Evolutionary conservation across 2,888 invertebrate species (phyloP), one percentile per base, ranked within the genome.

Genomic region (Lasioglossum calceatum): DNA sequence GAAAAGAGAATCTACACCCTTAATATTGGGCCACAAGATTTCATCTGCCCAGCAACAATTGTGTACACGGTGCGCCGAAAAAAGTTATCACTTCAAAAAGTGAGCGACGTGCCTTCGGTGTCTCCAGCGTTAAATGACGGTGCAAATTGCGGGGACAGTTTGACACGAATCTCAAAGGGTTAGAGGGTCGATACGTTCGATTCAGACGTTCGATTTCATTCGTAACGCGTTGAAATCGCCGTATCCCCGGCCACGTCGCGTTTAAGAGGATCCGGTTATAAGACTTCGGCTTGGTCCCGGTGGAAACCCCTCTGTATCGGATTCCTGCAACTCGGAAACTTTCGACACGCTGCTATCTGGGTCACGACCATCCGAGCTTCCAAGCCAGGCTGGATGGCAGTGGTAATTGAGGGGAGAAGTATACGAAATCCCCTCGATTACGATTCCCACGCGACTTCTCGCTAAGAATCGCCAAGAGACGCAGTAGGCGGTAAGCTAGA

Each of bases 401-500:
- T 36, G 78, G 78, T 81, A 81, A 85, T 85, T 47, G 81, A 76
- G 77, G 78, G 77, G 72, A 72, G 72, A 50, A 72, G 39, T 42
- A 50, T 42, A 14, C 36, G 42, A 23, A 27, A 61, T 36, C 47
- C 71, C n/a, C 82, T 72, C 61, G 86, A 79, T 79, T 76, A 82
- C 77, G 58, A 7, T 77, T 54, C 86, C 79, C 78, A 77, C 81
- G 79, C 86, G 75, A 27, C 71, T 39, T 75, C 58, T 75, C 61
- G 77, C 64, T 67, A 58, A 71, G 19, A 75, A 58, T 71, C 36
- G 70, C 32, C 79, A 78, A 73, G 83, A 83, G 83, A 88, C 85
- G 93, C 93, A 92, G 93, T 94, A 94, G 92, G 93, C 93, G 91
- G 93, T 95, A 94, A 95, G 94, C 92, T 92, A 93, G 93, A 90